Percentiles rank a stretch among this genome's conserved stretches.
Conservation (phyloP, 2,113 vertebrate genomes). For the Psettodes erumei region DNA sequence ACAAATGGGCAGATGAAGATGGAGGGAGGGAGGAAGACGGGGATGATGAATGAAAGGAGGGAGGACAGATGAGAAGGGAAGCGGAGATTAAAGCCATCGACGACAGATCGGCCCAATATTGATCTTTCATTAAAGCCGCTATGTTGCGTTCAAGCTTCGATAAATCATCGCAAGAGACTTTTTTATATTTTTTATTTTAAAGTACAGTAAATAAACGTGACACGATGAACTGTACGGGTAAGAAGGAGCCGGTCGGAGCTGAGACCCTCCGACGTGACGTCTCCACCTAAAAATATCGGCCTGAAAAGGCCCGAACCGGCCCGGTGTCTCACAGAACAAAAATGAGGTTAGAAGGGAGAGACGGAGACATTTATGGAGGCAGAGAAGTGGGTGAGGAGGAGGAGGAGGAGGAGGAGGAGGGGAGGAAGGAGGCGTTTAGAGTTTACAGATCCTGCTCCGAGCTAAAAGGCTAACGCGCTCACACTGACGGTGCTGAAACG, state of each 20-base stretch:
- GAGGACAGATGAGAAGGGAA: constrained; percentile 19
- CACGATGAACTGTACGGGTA: neutral
- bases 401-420: neutral
- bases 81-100: neutral
- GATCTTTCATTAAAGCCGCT: neutral
- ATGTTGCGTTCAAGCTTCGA: constrained; percentile 20
- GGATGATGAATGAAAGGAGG: constrained; percentile 11
- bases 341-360: constrained; percentile 35
- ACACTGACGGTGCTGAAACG: too few species aligned
- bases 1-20: constrained; percentile 53
- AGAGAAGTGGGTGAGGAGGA: neutral
- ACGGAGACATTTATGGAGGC: neutral
- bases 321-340: neutral
- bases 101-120: constrained; percentile 1
- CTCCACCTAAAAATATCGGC: constrained; percentile 42
- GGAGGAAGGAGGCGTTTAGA: neutral
- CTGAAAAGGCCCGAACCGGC: constrained; percentile 18
- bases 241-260: too few species aligned
- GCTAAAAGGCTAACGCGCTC: too few species aligned
- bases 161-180: constrained; percentile 9
- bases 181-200: too few species aligned
- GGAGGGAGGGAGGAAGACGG: constrained; percentile 12
- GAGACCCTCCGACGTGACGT: constrained; percentile 7
- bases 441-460: neutral
- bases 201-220: neutral